Evolutionary conservation across 23 tunicate genomes (phyloP), one percentile per base, ranked within the genome.

Genomic region (Halocynthia aurantium): DNA sequence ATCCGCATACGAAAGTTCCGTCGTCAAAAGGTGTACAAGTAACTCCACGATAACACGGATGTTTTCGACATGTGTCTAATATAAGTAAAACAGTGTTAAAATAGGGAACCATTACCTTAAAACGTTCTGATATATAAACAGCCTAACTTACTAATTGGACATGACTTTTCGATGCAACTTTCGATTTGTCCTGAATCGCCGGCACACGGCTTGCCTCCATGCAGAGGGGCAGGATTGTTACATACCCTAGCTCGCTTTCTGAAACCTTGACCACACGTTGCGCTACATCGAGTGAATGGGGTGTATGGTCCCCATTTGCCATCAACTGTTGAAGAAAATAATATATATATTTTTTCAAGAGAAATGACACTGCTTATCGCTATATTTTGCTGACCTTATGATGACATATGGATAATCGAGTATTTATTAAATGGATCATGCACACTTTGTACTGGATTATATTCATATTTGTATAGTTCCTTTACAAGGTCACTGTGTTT

Each of bases 291-390:
- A n/a, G 81, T 62, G 73, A 76, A 91, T 7, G 86, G 87, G 19
- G 86, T 52, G 92, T 84, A 91, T 0, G 84, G 74, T 10, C 88
- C 87, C 97, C 97, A 91, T 6, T 56, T 74, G 18, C 97, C 97
- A 53, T 91, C 82, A 61, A 91, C 97, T 91, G 69, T 49, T 56
- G 13, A 5, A 44, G 22, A 61, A 52, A 67, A 58, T 61, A 22
- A 50, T 13, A 12, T 40, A 50, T 13, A 12, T 40, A 50, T 72
- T 51, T 58, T 58, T 58, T 31, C 2, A 4, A 31, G 44, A 31
- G 44, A 31, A 31, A 31, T 31, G 44, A 31, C 44, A 31, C 44
- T 31, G 44, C 44, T 31, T 31, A 31, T 31, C 44, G 1, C 44
- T 31, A 31, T 31, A 31, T 31, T 31, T 31, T 31, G n/a, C 44